Percentiles rank a stretch among this genome's conserved stretches.
phyloP scores from a whole-genome alignment of 2,113 vertebrate genomes.

The Poicephalus gulielmi region DNA sequence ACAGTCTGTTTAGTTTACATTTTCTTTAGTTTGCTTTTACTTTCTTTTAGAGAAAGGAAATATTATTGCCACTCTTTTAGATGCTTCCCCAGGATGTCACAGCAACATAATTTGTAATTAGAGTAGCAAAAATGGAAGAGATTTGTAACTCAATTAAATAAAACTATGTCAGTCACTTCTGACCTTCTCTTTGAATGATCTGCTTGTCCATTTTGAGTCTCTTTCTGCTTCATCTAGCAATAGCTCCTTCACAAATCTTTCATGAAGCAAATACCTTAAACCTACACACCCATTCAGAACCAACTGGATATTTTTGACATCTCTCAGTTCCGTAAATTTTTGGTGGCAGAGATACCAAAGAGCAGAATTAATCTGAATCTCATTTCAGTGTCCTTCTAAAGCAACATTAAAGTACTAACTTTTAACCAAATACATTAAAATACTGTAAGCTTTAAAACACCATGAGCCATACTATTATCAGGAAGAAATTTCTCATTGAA shows the following conservation, averaged over 20 bases:
- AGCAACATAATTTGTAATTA: background rate
- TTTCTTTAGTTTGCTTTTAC: background rate
- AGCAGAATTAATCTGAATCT: background rate
- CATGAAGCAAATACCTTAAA: background rate
- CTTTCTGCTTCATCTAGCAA: background rate
- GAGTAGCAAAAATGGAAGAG: background rate
- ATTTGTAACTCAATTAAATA: background rate
- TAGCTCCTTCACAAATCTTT: background rate
- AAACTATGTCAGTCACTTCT: background rate
- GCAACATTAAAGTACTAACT: background rate
- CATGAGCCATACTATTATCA: background rate
- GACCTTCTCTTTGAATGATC: background rate
- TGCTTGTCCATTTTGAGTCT: background rate
- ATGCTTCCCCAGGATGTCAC: background rate
- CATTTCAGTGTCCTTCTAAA: background rate
- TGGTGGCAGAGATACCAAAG: background rate
- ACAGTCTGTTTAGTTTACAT: background rate
- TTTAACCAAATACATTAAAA: background rate
- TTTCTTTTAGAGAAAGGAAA: background rate
- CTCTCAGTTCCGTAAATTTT: background rate
- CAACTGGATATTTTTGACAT: background rate
- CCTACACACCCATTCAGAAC: background rate
- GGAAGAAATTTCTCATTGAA: background rate
- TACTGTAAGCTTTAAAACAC: background rate
- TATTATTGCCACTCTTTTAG: background rate